These are phyloP conservation scores for Saturnia japonica DNA, from an alignment of 2,888 invertebrate genomes.

Conservation along the genomic window DNA sequence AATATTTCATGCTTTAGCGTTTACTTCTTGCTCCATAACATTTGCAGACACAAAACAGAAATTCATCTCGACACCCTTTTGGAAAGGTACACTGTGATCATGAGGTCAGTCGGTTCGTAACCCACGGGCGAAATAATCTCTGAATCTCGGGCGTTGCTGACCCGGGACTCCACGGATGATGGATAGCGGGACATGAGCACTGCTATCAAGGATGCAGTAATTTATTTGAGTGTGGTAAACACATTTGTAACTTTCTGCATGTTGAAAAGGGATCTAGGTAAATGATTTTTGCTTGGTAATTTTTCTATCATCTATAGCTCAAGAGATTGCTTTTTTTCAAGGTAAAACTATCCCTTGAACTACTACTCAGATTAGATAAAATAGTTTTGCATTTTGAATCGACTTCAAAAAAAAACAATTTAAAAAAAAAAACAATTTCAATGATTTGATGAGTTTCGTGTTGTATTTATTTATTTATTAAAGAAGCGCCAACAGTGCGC, in stretches of 20 bases:
- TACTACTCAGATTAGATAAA: too few species aligned
- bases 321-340: too few species aligned
- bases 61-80: slow-evolving; percentile 27
- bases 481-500: too few species aligned
- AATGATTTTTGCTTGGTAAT: neutral
- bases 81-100: slow-evolving; percentile 39
- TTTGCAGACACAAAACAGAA: slow-evolving; percentile 20
- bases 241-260: slow-evolving; percentile 10
- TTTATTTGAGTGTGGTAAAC: slow-evolving; percentile 16
- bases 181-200: slow-evolving; percentile 51
- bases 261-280: slow-evolving; percentile 3
- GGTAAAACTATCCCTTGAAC: too few species aligned
- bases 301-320: neutral
- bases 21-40: neutral
- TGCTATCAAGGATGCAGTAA: slow-evolving; percentile 42
- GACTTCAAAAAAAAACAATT: too few species aligned
- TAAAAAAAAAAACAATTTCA: too few species aligned
- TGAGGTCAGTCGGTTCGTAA: slow-evolving; percentile 50
- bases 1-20: neutral
- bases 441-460: too few species aligned
- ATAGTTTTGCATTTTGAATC: too few species aligned
- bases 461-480: too few species aligned
- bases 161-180: slow-evolving; percentile 57
- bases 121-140: slow-evolving; percentile 45
- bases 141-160: slow-evolving; percentile 56